Evolutionary conservation across 2,888 invertebrate species (phyloP).

Genomic region (Drosophila kuntzei): DNA sequence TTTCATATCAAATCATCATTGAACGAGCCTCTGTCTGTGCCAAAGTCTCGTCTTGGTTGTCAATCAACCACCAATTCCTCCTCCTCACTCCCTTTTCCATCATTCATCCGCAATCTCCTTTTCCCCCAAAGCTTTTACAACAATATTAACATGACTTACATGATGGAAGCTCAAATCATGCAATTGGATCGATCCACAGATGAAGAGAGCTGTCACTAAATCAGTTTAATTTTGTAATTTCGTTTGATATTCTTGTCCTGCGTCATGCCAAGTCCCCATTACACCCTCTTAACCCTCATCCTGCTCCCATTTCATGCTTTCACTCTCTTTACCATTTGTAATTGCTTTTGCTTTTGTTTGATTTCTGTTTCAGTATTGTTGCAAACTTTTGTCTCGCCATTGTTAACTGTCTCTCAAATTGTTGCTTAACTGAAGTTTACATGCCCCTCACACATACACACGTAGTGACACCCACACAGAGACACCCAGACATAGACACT

Average conservation of each 20-base stretch:
- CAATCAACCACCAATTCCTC: constrained; percentile 64
- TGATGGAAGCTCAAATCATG: constrained; percentile 39
- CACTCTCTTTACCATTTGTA: constrained; percentile 47
- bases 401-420: constrained; percentile 66
- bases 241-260: constrained; percentile 67
- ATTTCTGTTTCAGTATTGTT: constrained; percentile 58
- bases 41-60: constrained; percentile 52
- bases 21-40: constrained; percentile 54
- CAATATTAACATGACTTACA: constrained; percentile 67
- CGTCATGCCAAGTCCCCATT: neutral
- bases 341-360: constrained; percentile 75
- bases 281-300: neutral
- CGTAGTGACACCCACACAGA: constrained; percentile 5
- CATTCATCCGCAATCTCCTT: neutral
- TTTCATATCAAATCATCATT: constrained; percentile 78
- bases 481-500: constrained; percentile 1
- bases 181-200: constrained; percentile 42
- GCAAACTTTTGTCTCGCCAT: constrained; percentile 57
- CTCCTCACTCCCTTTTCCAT: neutral
- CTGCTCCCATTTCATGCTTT: neutral
- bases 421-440: constrained; percentile 61
- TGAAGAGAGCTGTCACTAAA: constrained; percentile 60
- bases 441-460: constrained; percentile 40
- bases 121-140: constrained; percentile 19
- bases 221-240: constrained; percentile 79